These are phyloP conservation scores for Pocillopora verrucosa DNA, from an alignment of 64 coral and sea anemone species.

Conservation along the genomic window DNA sequence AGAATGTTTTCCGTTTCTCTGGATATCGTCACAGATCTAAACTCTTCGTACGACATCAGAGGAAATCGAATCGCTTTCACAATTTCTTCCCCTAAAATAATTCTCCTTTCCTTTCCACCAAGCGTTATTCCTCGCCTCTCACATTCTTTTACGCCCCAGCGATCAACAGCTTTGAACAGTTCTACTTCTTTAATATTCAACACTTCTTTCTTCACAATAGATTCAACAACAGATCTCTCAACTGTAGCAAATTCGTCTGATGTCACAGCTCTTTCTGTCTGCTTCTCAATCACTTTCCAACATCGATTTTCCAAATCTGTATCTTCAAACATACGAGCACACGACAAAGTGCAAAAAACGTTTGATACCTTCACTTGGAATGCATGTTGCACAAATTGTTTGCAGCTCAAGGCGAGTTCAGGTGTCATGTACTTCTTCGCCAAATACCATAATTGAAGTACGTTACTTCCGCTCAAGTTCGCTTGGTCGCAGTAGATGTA, in stretches of 20 bases:
- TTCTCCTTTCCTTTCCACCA: background rate
- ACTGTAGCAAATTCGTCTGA: background rate
- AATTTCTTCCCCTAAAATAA: background rate
- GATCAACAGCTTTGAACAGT: conserved; percentile 10
- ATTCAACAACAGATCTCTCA: background rate
- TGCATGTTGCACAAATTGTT: background rate
- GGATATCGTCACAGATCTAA: background rate
- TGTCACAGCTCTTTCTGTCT: background rate
- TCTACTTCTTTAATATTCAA: background rate
- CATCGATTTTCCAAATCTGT: conserved; percentile 7
- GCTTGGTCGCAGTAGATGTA: background rate
- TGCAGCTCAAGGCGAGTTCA: background rate
- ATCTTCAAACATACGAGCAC: background rate
- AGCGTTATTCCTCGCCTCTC: background rate
- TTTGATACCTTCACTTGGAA: background rate
- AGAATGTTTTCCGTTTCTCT: background rate
- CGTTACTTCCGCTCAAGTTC: no score
- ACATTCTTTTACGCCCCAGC: background rate
- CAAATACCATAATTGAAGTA: background rate
- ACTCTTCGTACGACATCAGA: background rate
- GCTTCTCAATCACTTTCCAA: background rate
- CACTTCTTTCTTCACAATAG: background rate
- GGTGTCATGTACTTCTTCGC: conserved; percentile 1
- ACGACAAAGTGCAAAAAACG: background rate
- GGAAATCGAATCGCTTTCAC: conserved; percentile 1